These are phyloP conservation scores for Bos javanicus DNA, from an alignment of 2,113 vertebrate species.

Conservation along the genomic window DNA sequence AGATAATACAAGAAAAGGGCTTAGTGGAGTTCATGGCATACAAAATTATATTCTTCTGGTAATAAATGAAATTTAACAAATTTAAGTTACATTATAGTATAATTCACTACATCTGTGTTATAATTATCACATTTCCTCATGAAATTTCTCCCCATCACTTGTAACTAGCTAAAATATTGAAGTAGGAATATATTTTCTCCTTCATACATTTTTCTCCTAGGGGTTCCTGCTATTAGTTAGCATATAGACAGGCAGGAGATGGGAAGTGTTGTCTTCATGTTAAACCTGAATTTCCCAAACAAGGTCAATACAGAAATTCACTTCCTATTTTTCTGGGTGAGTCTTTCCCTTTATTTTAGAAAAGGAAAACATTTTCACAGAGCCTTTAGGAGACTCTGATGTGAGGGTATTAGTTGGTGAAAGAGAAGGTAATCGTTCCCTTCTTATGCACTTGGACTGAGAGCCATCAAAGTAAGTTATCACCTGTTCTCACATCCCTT, in stretches of 20 bases:
- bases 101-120: neutral
- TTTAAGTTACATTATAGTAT: neutral
- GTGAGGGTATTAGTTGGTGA: neutral
- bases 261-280: neutral
- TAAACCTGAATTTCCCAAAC: constrained; percentile 22
- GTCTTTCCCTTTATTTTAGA: constrained; percentile 12
- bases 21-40: neutral
- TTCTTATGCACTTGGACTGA: constrained; percentile 22
- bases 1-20: neutral
- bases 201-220: neutral
- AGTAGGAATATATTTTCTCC: neutral
- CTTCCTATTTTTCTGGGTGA: neutral
- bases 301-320: neutral
- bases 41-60: neutral
- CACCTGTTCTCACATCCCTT: constrained; percentile 10
- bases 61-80: neutral
- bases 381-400: neutral
- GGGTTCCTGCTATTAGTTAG: neutral
- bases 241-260: neutral
- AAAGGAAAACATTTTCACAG: constrained; percentile 18
- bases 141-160: neutral
- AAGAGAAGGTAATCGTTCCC: constrained; percentile 11
- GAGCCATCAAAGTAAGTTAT: constrained; percentile 38
- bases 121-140: neutral
- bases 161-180: constrained; percentile 14